Evolutionary conservation across 2,888 invertebrate species (phyloP), one percentile per base, ranked within the genome.

Genomic region (Nomada hirtipes): DNA sequence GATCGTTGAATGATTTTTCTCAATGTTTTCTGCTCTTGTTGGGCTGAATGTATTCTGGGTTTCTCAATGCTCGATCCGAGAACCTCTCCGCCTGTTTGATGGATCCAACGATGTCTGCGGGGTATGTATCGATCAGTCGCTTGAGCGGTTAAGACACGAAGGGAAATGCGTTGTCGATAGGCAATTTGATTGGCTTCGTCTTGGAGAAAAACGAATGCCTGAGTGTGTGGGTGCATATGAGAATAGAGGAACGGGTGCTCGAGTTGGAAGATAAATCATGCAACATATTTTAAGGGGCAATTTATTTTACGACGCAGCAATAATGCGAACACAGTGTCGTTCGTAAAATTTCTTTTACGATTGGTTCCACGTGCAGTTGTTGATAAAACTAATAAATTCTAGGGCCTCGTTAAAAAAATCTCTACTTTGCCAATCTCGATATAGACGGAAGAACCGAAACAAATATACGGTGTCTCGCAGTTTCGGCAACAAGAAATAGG

Each of bases 81-180:
- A 29, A 52, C 20, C 23, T 23, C 29, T 26, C 23, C 29, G 29
- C 20, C 52, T 61, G 29, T 52, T 64, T 53, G 80, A 68, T 44
- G 73, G 57, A 64, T 63, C 72, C 29, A 44, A 4, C n/a, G 23
- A 23, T 57, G 73, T 80, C 67, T 73, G 81, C 26, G 47, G 63
- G 52, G 53, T 26, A 81, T 81, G 36, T 36, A 36, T 36, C 73
- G 80, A 81, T 80, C 69, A 63, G 26, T 64, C 44, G 68, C 29
- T 59, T 42, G 26, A 63, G 36, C 47, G 59, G 69, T 73, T 80
- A 59, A 57, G 55, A 50, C 69, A 80, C 80, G 64, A 81, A 69
- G 73, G 80, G 53, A 73, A 69, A 81, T 59, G 73, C 73, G 64
- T 63, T 64, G 65, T 72, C 52, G 81, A 69, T 55, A 63, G 73